Evolutionary conservation across 2,797 vertebrate species (phyloP).

Genomic region (Coregonus suidteri): DNA sequence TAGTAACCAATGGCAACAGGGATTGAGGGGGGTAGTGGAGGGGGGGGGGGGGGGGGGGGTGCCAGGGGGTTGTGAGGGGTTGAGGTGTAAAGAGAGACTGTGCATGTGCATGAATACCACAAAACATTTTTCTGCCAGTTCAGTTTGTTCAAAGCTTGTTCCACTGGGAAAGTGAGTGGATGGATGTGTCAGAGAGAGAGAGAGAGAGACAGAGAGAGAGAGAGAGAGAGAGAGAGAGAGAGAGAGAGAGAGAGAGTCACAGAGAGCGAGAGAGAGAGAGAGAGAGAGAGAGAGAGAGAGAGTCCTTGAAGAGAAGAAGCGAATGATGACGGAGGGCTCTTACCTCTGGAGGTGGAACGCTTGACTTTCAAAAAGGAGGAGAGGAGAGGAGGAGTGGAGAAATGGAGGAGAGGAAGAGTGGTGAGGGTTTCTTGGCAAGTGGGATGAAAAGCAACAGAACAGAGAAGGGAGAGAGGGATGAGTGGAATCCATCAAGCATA

Average conservation of each 20-base stretch:
- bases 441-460: slow-evolving; percentile 12
- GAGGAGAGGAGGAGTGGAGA: slow-evolving; percentile 25
- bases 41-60: background rate
- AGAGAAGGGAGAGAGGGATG: slow-evolving; percentile 8
- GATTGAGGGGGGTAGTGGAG: background rate
- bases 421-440: background rate
- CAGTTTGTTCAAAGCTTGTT: slow-evolving; percentile 86
- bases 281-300: slow-evolving; percentile 11
- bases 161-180: slow-evolving; percentile 55
- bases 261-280: slow-evolving; percentile 8
- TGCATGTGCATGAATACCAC: slow-evolving; percentile 92
- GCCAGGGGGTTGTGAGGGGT: background rate
- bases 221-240: background rate
- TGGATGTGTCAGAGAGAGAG: background rate
- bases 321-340: slow-evolving; percentile 12
- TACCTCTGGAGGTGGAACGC: too few relatives aligned
- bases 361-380: background rate
- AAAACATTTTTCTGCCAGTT: slow-evolving; percentile 82
- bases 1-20: background rate
- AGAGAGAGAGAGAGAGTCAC: background rate
- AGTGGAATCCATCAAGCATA: slow-evolving; percentile 37
- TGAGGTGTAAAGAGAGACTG: slow-evolving; percentile 63
- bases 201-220: too few relatives aligned
- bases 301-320: slow-evolving; percentile 33
- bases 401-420: background rate